Evolutionary conservation across 2,888 invertebrate species (phyloP).

Genomic region (Trichopoda pennipes): DNA sequence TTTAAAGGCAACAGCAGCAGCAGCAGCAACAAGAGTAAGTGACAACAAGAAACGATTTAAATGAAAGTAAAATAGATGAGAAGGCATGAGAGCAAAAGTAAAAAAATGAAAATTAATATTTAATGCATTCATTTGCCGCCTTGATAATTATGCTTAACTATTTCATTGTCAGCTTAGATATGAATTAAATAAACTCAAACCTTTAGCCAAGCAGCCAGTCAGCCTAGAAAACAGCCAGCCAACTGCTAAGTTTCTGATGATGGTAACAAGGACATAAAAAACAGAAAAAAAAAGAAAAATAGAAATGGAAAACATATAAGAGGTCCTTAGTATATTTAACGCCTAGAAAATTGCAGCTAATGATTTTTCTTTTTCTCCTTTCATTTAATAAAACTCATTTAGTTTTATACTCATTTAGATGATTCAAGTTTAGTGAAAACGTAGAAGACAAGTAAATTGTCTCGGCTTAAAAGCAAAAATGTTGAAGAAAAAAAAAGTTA

Average conservation of each 20-base stretch:
- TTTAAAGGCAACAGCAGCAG: no score
- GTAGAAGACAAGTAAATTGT: constrained; percentile 60
- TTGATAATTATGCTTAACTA: constrained; percentile 76
- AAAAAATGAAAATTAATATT: constrained; percentile 71
- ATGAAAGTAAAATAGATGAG: constrained; percentile 44
- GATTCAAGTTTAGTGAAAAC: constrained; percentile 34
- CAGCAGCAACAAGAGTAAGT: constrained; percentile 13
- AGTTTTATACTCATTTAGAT: constrained; percentile 24
- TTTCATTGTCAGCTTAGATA: constrained; percentile 73
- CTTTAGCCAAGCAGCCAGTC: constrained; percentile 2
- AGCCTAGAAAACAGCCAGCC: neutral
- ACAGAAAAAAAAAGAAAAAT: neutral
- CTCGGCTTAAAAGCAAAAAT: constrained; percentile 48
- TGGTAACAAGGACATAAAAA: constrained; percentile 40
- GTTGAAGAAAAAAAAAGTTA: constrained; percentile 16
- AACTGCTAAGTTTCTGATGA: constrained; percentile 31
- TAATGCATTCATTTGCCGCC: constrained; percentile 72
- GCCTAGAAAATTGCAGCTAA: constrained; percentile 70
- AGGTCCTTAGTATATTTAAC: constrained; percentile 65
- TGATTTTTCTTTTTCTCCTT: constrained; percentile 37
- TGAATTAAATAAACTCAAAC: constrained; percentile 70
- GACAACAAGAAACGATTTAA: constrained; percentile 26
- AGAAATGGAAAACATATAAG: constrained; percentile 48
- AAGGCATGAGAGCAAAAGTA: constrained; percentile 10
- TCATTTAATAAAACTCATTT: constrained; percentile 43